Evolutionary conservation across 2,888 invertebrate genomes (phyloP).

Genomic region (Pristionchus entomophagus): DNA sequence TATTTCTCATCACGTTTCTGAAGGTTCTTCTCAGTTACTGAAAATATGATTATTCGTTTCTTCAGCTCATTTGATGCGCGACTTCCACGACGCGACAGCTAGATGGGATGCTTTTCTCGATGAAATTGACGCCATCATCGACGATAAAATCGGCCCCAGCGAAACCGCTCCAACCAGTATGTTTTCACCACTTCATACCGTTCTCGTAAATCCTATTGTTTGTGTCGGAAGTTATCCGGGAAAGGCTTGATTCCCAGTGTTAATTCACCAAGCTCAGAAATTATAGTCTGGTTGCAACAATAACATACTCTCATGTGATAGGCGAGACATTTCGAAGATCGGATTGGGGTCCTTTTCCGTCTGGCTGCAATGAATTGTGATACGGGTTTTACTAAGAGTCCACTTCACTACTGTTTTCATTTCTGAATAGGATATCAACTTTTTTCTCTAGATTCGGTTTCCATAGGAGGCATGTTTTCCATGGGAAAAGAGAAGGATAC

Average conservation of each 20-base stretch:
- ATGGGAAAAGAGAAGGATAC: not conserved
- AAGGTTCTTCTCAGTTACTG: not conserved
- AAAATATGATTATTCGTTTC: not conserved
- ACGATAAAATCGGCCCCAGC: slow-evolving; percentile 35
- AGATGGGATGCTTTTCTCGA: slow-evolving; percentile 46
- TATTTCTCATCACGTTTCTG: too few species aligned
- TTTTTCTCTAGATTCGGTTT: not conserved
- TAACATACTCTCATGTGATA: not conserved
- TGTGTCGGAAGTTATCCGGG: too few species aligned
- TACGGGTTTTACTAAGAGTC: not conserved
- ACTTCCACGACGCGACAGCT: slow-evolving; percentile 38
- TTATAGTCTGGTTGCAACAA: not conserved
- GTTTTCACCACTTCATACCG: not conserved
- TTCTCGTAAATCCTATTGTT: not conserved
- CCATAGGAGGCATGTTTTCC: not conserved
- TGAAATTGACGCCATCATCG: slow-evolving; percentile 45
- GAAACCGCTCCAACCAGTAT: not conserved
- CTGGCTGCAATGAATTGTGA: not conserved
- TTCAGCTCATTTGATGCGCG: slow-evolving; percentile 25
- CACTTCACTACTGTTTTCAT: not conserved
- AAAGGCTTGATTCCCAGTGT: not conserved
- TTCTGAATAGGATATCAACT: not conserved
- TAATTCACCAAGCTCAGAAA: not conserved
- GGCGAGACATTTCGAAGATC: not conserved
- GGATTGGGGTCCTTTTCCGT: not conserved